Evolutionary conservation across 2,888 invertebrate species (phyloP).

Genomic region (Schizotus pectinicornis): DNA sequence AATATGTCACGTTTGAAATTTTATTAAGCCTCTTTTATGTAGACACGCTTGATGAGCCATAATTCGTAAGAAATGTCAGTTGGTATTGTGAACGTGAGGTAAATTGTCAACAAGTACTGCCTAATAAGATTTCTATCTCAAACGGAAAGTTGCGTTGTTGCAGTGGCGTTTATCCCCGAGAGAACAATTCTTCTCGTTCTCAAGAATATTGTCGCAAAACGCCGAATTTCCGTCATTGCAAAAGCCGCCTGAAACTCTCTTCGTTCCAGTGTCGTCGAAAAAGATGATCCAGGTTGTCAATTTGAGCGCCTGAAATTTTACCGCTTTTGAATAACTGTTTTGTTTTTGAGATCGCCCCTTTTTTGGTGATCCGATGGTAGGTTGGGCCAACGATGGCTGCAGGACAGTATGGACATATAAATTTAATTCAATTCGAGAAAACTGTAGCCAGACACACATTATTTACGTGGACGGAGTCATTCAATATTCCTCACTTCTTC

Average conservation of each 20-base stretch:
- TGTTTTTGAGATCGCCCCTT: no score
- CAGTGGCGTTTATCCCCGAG: neutral
- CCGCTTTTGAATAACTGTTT: no score
- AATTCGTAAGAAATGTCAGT: conserved; percentile 4
- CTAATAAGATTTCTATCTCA: conserved; percentile 4
- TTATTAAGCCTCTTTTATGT: conserved; percentile 3
- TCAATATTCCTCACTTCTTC: conserved; percentile 5
- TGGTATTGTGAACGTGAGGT: conserved; percentile 5
- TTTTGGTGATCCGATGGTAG: no score
- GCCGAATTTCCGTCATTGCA: neutral
- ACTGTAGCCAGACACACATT: neutral
- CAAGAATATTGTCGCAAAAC: neutral
- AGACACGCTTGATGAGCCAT: conserved; percentile 9
- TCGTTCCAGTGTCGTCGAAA: neutral
- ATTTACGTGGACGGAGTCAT: neutral
- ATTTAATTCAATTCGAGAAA: conserved; percentile 2
- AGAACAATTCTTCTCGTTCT: neutral
- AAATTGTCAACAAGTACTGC: conserved; percentile 4
- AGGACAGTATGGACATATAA: neutral
- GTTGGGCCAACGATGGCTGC: neutral
- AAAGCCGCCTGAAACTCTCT: neutral
- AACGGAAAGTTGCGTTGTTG: neutral
- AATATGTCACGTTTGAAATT: conserved; percentile 2
- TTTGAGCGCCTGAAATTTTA: no score
- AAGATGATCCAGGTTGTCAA: no score